These are phyloP conservation scores for Sus cebifrons DNA, from an alignment of 2,797 vertebrate species.

Conservation along the genomic window DNA sequence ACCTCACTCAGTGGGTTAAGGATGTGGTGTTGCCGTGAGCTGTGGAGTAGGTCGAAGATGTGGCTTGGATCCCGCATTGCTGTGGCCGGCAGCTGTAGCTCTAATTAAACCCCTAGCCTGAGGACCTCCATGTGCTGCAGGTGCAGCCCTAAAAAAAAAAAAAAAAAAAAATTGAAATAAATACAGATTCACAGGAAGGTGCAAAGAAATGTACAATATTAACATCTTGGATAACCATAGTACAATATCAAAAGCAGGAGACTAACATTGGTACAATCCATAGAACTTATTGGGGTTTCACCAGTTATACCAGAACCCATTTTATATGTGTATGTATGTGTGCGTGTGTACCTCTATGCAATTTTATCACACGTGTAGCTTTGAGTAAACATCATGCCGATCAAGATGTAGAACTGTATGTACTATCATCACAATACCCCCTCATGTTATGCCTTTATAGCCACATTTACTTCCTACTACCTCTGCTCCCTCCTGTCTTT, in stretches of 20 bases:
- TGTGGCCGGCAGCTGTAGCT: too few relatives aligned
- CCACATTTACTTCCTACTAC: neutral
- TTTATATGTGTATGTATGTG: slow-evolving; percentile 9
- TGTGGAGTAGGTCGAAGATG: too few relatives aligned
- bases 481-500: neutral
- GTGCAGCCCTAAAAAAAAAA: too few relatives aligned
- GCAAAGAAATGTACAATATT: neutral
- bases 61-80: too few relatives aligned
- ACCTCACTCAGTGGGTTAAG: too few relatives aligned
- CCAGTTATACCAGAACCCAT: neutral
- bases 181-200: slow-evolving; percentile 12
- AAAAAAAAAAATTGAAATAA: neutral
- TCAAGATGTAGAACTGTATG: neutral
- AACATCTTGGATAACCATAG: slow-evolving; percentile 43
- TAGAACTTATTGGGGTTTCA: slow-evolving; percentile 42
- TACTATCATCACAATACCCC: neutral
- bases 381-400: neutral
- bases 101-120: too few relatives aligned
- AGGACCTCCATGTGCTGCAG: too few relatives aligned
- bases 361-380: slow-evolving; percentile 44
- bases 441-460: neutral
- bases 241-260: slow-evolving; percentile 26
- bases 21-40: too few relatives aligned
- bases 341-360: neutral
- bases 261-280: slow-evolving; percentile 7